Conservation (phyloP, 2,888 invertebrate genomes). For the Stegana nigrithorax region DNA sequence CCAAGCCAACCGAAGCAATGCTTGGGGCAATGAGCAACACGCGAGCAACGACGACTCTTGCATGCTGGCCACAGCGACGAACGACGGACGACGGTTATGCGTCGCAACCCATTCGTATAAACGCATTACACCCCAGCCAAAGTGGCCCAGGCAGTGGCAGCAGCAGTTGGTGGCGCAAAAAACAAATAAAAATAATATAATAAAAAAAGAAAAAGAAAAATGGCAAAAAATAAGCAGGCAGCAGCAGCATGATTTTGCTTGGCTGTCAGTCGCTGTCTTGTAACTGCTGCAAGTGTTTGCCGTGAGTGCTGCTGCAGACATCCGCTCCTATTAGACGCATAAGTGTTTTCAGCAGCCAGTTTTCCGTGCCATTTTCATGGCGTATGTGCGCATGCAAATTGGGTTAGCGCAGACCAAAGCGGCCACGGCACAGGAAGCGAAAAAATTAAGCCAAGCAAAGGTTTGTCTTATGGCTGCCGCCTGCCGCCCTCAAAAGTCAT, state of each 20-base stretch:
- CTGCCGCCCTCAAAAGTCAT: too few species aligned
- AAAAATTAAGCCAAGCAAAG: too few species aligned
- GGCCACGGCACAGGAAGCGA: not conserved
- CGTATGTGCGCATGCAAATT: conserved; percentile 32
- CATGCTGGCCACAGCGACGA: too few species aligned
- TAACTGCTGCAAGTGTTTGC: too few species aligned
- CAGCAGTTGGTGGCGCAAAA: too few species aligned
- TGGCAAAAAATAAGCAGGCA: not conserved
- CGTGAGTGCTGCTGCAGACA: too few species aligned
- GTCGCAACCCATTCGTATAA: not conserved
- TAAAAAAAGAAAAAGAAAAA: not conserved
- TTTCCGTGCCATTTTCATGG: conserved; percentile 34
- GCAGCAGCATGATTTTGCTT: conserved; percentile 6
- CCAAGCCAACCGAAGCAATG: not conserved
- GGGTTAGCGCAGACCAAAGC: conserved; percentile 17
- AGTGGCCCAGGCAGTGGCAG: conserved; percentile 17
- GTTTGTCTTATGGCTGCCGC: too few species aligned
- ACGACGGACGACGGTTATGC: not conserved
- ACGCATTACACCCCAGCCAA: not conserved
- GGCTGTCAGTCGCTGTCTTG: conserved; percentile 43
- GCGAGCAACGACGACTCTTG: not conserved
- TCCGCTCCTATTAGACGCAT: too few species aligned
- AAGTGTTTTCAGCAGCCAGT: conserved; percentile 37
- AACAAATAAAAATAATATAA: too few species aligned
- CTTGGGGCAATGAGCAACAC: not conserved